Base-by-base conservation (phyloP, 1,140 invertebrate genomes). In the Eumeta japonica region DNA sequence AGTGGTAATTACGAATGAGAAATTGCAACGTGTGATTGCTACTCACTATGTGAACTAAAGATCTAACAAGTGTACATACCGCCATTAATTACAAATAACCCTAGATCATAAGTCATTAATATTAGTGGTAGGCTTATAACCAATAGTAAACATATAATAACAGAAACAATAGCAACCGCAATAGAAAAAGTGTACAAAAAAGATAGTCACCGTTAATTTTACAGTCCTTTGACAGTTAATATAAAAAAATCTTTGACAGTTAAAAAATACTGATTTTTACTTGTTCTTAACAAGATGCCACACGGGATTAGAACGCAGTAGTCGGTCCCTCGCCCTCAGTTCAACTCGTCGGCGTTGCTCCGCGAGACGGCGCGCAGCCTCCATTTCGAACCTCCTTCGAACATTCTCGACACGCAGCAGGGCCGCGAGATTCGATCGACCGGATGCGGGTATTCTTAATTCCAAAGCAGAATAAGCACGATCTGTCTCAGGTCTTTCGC, bases 351-450 rank as follows among this genome's bases (percentile, higher is more conserved):
- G 59, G 13, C 79, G 72, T 32, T 77, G 79, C 40, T 85, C 83
- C 13, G 81, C 80, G 30, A 83, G 49, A 31, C 66, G 62, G 27
- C 74, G 70, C n/a, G 73, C 71, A 35, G 84, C 78, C 45, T 86
- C 83, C 28, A 77, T 58, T 59, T 85, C 83, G 40, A 85, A 68
- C 48, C 79, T 81, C 50, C 81, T 78, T 30, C 82, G 82, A 16
- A 83, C 81, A 0, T 81, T 78, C 58, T 86, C 82, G 34, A 84
- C 84, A 61, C 84, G 71, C 16, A 87, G 58, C 37, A 87, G 64
- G 2, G 85, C 82, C n/a, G 85, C 84, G 42, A 86, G 68, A 52
- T 87, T 87, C 3, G 79, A 85, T 35, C 83, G 76, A 32, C 79
- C 80, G 1, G 79, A 55, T 1, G 79, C 77, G 15, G 72, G 58